Percentiles rank a stretch among this genome's conserved stretches.
phyloP scores from a whole-genome alignment of 1,140 invertebrate species.

The Leptinotarsa texana region DNA sequence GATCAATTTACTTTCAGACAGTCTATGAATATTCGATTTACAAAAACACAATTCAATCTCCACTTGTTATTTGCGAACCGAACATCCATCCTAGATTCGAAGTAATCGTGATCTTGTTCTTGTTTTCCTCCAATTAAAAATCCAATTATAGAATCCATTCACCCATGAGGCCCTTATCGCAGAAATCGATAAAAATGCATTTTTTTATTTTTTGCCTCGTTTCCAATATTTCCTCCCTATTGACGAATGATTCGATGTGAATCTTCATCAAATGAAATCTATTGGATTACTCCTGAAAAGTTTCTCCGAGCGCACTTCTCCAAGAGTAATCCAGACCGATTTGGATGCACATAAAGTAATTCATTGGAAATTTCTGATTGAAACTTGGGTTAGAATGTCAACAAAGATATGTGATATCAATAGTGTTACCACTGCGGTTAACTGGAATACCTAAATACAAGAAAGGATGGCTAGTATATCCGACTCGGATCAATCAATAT shows the following conservation, averaged over 20 bases:
- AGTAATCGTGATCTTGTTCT: background rate
- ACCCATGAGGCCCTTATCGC: background rate
- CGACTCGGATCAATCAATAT: background rate
- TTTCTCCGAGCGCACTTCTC: background rate
- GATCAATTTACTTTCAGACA: no score
- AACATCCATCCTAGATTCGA: background rate
- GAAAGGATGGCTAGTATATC: background rate
- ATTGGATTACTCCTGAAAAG: background rate
- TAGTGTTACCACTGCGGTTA: no score
- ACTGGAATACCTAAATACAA: no score
- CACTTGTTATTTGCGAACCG: background rate
- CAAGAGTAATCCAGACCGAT: background rate
- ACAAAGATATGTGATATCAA: no score
- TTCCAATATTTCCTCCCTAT: background rate
- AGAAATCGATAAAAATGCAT: slow-evolving; percentile 22
- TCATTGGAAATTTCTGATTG: background rate
- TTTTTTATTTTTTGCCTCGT: background rate
- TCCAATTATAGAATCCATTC: slow-evolving; percentile 21
- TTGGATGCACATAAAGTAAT: background rate
- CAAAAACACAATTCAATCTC: no score
- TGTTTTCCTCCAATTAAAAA: slow-evolving; percentile 25
- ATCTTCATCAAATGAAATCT: background rate
- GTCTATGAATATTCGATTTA: no score
- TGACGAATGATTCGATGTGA: background rate
- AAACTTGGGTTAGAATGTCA: no score